Conservation (phyloP, 2,888 invertebrate genomes). For the Linyphia triangularis region DNA sequence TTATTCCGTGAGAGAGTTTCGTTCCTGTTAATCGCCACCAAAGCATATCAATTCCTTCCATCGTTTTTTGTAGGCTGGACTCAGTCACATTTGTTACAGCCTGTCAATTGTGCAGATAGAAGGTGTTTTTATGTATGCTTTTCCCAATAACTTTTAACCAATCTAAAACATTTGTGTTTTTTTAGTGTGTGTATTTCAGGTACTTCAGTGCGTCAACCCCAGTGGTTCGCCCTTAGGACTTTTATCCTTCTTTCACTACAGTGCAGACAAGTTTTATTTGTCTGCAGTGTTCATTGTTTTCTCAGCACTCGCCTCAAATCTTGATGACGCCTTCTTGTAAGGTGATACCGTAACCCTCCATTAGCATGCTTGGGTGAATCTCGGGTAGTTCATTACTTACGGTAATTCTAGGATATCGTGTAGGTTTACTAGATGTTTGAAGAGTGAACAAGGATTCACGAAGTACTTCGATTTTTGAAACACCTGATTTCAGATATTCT, state of each 20-base stretch:
- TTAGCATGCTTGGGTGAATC: conserved; percentile 34
- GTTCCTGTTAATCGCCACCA: background rate
- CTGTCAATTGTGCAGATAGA: background rate
- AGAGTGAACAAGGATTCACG: background rate
- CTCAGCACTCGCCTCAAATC: conserved; percentile 1
- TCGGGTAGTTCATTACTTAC: conserved; percentile 4
- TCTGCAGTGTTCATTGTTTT: conserved; percentile 8
- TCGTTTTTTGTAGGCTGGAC: background rate
- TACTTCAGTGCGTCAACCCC: conserved; percentile 14
- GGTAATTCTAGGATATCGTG: conserved; percentile 15
- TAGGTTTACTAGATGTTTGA: background rate
- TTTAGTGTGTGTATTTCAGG: background rate
- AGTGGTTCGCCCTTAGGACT: background rate
- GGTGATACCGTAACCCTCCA: conserved; percentile 29
- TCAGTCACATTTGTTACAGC: background rate
- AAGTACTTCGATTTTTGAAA: conserved; percentile 1
- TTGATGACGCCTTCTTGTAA: background rate
- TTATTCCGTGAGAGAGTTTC: conserved; percentile 14
- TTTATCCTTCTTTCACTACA: conserved; percentile 14
- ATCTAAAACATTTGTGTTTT: too few relatives aligned
- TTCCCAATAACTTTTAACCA: background rate
- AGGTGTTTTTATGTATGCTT: background rate
- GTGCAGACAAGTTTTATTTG: conserved; percentile 19
- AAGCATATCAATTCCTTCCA: background rate
- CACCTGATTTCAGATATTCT: background rate